Evolutionary conservation across 1,140 invertebrate species (phyloP), one percentile per base, ranked within the genome.

Genomic region (Drosophila pallidifrons): DNA sequence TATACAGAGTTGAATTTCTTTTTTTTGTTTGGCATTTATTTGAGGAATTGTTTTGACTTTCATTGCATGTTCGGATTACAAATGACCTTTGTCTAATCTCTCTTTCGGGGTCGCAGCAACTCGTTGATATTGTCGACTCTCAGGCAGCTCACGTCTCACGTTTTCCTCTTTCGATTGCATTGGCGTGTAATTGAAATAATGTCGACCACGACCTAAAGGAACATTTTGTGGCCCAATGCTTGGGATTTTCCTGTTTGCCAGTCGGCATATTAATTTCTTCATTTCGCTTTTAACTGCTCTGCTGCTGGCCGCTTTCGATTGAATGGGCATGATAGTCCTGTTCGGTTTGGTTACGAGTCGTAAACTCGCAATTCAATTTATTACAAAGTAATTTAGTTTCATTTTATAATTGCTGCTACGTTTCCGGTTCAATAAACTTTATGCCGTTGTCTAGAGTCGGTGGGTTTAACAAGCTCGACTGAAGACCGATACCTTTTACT

Each of bases 181-280:
- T 74, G 55, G 47, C 41, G 32, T 74, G 65, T 74, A 74, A 74
- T 74, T 74, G 71, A 74, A 69, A 74, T 74, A 61, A 75, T 70
- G 66, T 51, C 45, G 52, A 52, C 41, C 38, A 41, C 8, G 0
- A 41, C 41, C 32, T 49, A 15, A 38, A 28, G 41, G 13, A 35
- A 15, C n/a, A 32, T 69, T 38, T 38, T 38, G 30, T 28, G 35
- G 35, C 16, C 30, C 7, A 55, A 49, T 64, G 30, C 16, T 70
- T 45, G 25, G 20, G 68, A 38, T 43, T 47, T 66, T 13, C 15
- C 32, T 28, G 41, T 8, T 57, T 64, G 71, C 64, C 45, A 41
- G 45, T 47, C 57, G 45, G 73, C 77, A 79, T 79, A 76, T 79
- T 79, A 79, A 79, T 79, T 73, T 77, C 69, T 72, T 77, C 64